Conservation (phyloP, 2,888 invertebrate genomes). For the Pomacea canaliculata region DNA sequence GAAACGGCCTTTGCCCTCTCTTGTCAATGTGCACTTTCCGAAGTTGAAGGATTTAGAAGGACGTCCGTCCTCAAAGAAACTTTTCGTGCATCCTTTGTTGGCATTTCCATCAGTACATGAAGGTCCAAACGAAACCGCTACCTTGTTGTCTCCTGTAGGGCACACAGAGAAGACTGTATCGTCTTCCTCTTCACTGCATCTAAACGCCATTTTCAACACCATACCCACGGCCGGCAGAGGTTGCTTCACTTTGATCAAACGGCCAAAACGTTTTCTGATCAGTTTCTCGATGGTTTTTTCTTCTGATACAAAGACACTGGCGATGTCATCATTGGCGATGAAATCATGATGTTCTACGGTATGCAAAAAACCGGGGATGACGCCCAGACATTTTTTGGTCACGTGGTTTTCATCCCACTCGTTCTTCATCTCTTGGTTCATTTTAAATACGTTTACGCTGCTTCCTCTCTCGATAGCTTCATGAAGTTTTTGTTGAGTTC, state of each 20-base stretch:
- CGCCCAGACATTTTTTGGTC: too few relatives aligned
- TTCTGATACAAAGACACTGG: too few relatives aligned
- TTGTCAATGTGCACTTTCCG: conserved; percentile 13
- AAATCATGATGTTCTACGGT: too few relatives aligned
- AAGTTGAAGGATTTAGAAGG: conserved; percentile 16
- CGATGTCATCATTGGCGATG: too few relatives aligned
- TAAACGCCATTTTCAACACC: neutral
- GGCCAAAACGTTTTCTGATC: neutral
- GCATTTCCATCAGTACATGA: neutral
- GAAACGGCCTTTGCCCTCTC: neutral
- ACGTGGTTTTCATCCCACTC: too few relatives aligned
- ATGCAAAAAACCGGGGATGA: too few relatives aligned
- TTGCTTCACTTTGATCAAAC: neutral
- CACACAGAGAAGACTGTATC: neutral
- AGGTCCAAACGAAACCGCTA: neutral
- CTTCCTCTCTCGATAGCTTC: too few relatives aligned
- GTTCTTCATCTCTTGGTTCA: too few relatives aligned
- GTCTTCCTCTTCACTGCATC: neutral
- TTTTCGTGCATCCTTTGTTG: conserved; percentile 6
- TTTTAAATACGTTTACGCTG: too few relatives aligned
- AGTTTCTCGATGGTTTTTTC: too few relatives aligned
- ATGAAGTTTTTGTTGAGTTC: too few relatives aligned
- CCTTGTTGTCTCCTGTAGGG: neutral
- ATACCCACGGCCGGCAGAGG: neutral
- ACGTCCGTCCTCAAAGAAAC: conserved; percentile 13